Percentiles rank a stretch among this genome's conserved stretches.
Conservation (phyloP, 2,113 vertebrate genomes). For the Apodemus sylvaticus region DNA sequence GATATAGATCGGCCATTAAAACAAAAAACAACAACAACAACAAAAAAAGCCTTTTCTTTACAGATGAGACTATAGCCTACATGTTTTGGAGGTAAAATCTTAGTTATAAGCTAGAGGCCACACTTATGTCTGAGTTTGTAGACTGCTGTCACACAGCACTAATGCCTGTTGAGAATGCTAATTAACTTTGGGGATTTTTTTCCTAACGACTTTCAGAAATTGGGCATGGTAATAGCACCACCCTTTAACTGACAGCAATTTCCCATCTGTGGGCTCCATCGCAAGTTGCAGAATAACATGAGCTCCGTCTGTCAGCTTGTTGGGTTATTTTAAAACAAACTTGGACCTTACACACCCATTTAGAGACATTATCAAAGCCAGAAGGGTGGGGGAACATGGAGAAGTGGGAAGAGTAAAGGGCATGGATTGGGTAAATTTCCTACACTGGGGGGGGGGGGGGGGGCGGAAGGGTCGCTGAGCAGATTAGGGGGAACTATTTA, state of each 20-base stretch:
- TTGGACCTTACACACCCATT: constrained; percentile 67
- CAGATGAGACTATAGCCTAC: constrained; percentile 36
- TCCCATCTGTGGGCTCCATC: constrained; percentile 83
- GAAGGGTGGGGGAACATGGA: not conserved
- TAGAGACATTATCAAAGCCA: constrained; percentile 45
- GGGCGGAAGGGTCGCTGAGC: not conserved
- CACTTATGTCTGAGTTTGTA: constrained; percentile 22
- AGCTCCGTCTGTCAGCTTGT: constrained; percentile 79
- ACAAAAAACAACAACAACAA: too few relatives aligned
- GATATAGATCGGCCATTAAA: not conserved
- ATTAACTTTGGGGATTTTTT: constrained; percentile 74
- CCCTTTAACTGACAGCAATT: constrained; percentile 77
- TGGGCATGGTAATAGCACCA: constrained; percentile 67
- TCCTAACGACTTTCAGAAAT: constrained; percentile 73
- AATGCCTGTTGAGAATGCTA: constrained; percentile 67
- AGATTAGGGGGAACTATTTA: not conserved
- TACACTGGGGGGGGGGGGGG: not conserved
- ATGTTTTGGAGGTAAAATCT: constrained; percentile 52
- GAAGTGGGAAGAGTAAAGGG: not conserved
- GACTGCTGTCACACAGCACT: constrained; percentile 54
- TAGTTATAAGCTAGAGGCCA: constrained; percentile 54
- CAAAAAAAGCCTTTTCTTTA: constrained; percentile 22
- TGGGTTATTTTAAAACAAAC: constrained; percentile 80
- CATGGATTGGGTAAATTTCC: not conserved
- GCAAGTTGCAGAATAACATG: constrained; percentile 80